These are phyloP conservation scores for Parthenolecanium corni DNA, from an alignment of 2,888 invertebrate species.

Conservation along the genomic window DNA sequence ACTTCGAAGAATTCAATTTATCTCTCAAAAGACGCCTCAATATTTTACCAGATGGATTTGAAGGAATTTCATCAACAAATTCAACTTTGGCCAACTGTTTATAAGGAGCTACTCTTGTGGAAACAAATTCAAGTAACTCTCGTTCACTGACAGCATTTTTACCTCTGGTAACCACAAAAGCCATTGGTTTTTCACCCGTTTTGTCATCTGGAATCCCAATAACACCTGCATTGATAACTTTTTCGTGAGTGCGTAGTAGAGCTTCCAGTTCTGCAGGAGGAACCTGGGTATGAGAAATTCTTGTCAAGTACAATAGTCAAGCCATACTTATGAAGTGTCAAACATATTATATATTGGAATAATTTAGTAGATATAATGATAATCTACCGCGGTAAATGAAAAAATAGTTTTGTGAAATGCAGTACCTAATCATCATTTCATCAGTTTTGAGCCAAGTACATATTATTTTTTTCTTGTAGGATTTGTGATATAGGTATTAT, in stretches of 20 bases:
- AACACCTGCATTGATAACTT: conserved; percentile 68
- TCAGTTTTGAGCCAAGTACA: too few species aligned
- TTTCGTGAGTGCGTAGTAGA: conserved; percentile 57
- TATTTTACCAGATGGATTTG: conserved; percentile 65
- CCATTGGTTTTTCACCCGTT: conserved; percentile 62
- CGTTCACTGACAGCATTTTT: conserved; percentile 46
- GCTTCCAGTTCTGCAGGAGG: conserved; percentile 77
- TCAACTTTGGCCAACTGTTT: conserved; percentile 64
- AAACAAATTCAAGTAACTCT: conserved; percentile 42
- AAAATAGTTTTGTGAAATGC: too few species aligned
- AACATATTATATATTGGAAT: too few species aligned
- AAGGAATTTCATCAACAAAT: conserved; percentile 57
- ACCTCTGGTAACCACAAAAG: conserved; percentile 59
- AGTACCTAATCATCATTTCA: too few species aligned
- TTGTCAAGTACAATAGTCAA: too few species aligned
- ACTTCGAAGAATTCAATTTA: background rate
- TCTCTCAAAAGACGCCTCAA: conserved; percentile 53
- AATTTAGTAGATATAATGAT: too few species aligned
- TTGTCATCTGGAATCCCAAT: conserved; percentile 58
- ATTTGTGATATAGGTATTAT: too few species aligned
- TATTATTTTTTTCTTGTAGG: too few species aligned
- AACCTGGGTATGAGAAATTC: conserved; percentile 48
- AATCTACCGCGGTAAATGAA: too few species aligned
- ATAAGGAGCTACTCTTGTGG: conserved; percentile 51
- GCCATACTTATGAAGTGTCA: too few species aligned